Evolutionary conservation across 2,113 vertebrate genomes (phyloP).

Genomic region (Microcebus lehilahytsara): DNA sequence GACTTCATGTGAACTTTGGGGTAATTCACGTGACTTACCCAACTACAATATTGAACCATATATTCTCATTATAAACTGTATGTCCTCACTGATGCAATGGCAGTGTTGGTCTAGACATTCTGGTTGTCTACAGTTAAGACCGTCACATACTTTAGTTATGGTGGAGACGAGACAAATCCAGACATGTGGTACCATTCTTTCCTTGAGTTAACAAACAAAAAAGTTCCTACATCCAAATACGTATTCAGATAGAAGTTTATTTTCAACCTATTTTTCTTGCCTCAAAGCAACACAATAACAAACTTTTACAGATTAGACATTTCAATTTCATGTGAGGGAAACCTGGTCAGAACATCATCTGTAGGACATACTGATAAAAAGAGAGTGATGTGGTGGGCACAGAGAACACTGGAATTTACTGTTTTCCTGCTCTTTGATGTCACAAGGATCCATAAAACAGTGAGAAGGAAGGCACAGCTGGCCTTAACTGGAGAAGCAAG

Average conservation of each 20-base stretch:
- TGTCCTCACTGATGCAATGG: background rate
- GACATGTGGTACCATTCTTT: background rate
- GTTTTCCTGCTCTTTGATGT: background rate
- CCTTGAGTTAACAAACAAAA: background rate
- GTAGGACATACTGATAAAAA: background rate
- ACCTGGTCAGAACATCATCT: background rate
- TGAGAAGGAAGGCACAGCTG: background rate
- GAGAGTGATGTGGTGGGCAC: fast-evolving
- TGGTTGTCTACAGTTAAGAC: background rate
- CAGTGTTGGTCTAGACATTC: background rate
- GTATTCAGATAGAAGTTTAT: background rate
- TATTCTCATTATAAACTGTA: background rate
- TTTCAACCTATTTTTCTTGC: background rate
- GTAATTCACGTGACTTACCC: background rate
- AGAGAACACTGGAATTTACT: background rate
- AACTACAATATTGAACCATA: background rate
- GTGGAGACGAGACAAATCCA: background rate
- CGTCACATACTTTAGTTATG: background rate
- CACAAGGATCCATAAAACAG: background rate
- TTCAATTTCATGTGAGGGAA: background rate
- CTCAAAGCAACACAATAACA: background rate
- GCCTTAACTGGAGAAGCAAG: background rate
- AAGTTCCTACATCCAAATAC: background rate
- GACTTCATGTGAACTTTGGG: background rate
- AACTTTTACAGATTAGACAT: background rate